Conservation (phyloP, 2,113 vertebrate genomes). For the Corythornis cristatus region DNA sequence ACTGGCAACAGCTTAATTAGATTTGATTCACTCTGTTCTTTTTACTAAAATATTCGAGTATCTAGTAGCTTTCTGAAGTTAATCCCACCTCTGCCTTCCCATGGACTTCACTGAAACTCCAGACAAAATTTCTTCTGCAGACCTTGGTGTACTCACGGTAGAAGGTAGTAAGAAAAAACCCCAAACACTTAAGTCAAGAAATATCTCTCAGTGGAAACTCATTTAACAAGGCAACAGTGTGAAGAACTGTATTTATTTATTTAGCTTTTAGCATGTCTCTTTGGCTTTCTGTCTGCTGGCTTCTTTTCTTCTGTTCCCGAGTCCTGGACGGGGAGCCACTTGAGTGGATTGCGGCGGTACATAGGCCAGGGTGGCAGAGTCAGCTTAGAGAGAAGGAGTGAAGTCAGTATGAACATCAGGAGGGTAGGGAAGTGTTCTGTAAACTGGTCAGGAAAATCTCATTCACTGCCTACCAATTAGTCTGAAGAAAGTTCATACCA, state of each 20-base stretch:
- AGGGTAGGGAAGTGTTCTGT: not conserved
- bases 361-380: conserved; percentile 97
- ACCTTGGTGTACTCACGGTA: not conserved
- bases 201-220: not conserved
- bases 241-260: not conserved
- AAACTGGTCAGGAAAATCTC: not conserved
- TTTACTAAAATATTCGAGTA: not conserved
- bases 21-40: not conserved
- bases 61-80: not conserved
- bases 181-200: not conserved
- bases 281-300: conserved; percentile 86
- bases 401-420: not conserved
- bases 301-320: conserved; percentile 86
- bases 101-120: not conserved
- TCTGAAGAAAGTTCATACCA: not conserved
- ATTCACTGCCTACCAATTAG: not conserved
- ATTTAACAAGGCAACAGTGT: conserved; percentile 12
- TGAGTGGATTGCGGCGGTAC: conserved; percentile 89
- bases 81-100: not conserved
- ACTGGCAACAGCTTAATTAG: not conserved
- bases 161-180: not conserved
- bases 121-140: not conserved
- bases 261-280: conserved; percentile 90
- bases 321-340: conserved; percentile 90
- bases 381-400: conserved; percentile 75